Conservation (phyloP, 35 echinoderm and acorn worm genomes). For the Strongylocentrotus purpuratus region DNA sequence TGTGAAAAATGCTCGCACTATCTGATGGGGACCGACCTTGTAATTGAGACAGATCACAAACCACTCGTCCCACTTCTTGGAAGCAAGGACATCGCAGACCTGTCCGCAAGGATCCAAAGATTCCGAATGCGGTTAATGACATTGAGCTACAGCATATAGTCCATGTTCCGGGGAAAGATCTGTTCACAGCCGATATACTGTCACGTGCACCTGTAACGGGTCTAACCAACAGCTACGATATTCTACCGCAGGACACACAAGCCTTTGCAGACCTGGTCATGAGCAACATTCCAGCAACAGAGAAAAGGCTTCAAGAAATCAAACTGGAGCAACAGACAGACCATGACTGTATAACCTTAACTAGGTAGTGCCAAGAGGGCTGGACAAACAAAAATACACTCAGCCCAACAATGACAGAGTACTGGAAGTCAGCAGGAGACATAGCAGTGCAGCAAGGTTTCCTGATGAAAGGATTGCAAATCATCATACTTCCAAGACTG, state of each 20-base stretch:
- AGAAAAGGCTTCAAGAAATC: not conserved
- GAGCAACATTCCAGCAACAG: slow-evolving; percentile 29
- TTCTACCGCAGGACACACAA: not conserved
- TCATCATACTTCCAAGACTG: slow-evolving; percentile 57
- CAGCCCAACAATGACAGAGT: not conserved
- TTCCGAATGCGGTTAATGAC: slow-evolving; percentile 68
- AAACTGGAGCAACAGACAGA: not conserved
- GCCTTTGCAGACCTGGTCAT: slow-evolving; percentile 10
- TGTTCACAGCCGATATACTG: slow-evolving; percentile 51
- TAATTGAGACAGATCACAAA: slow-evolving; percentile 68
- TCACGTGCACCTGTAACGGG: slow-evolving; percentile 27
- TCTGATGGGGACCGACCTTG: slow-evolving; percentile 48
- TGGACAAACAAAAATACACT: not conserved
- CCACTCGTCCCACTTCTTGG: not conserved
- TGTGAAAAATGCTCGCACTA: slow-evolving; percentile 57
- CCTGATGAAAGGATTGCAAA: not conserved
- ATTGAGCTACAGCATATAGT: slow-evolving; percentile 47
- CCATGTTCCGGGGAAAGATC: slow-evolving; percentile 58
- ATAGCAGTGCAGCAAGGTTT: not conserved
- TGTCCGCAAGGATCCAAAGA: slow-evolving; percentile 60
- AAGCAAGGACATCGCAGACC: slow-evolving; percentile 40
- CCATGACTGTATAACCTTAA: not conserved
- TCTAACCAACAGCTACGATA: not conserved
- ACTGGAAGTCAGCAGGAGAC: not conserved
- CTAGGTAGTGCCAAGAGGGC: not conserved